Evolutionary conservation across 2,888 invertebrate species (phyloP), one percentile per base, ranked within the genome.

Genomic region (Resseliella maxima): DNA sequence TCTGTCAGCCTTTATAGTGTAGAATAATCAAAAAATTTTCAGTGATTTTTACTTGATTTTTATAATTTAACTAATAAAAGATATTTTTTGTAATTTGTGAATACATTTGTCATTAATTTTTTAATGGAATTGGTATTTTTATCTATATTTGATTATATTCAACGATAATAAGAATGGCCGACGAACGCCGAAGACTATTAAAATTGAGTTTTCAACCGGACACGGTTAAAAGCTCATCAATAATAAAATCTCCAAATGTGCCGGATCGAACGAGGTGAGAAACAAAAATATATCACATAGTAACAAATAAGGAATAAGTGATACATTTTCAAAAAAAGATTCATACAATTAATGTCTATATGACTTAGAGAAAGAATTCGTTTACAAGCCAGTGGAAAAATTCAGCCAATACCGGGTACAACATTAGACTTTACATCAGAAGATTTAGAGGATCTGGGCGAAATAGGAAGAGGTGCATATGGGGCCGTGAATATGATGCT

Each of bases 121-220:
- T 15, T 15, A 8, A 50, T 15, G 46, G 2, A 15, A 18, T 15
- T 50, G 6, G 18, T 50, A 50, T 50, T 15, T 15, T 15, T 50
- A 50, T 41, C 12, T 8, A 5, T 41, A 41, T 8, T 8, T 8
- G 41, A 8, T 41, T 8, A 12, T 41, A 41, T 41, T 8, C 41
- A 41, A 41, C 5, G 41, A 41, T 41, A 41, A 12, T 41, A 41
- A 41, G 41, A 41, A 50, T 59, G 59, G 59, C 24, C 1, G 59
- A 59, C 27, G 59, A 59, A 59, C 24, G 59, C 6, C n/a, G 59
- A 59, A n/a, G 59, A 24, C 59, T 24, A 24, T 59, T 59, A 24
- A 59, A 59, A 59, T 59, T 59, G 12, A 59, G 59, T 59, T 59
- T 59, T 59, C 59, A n/a, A 59, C 5, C 59, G 2, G 46, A 59